These are phyloP conservation scores for Oedothorax gibbosus DNA, from an alignment of 1,140 invertebrate genomes.

Conservation along the genomic window DNA sequence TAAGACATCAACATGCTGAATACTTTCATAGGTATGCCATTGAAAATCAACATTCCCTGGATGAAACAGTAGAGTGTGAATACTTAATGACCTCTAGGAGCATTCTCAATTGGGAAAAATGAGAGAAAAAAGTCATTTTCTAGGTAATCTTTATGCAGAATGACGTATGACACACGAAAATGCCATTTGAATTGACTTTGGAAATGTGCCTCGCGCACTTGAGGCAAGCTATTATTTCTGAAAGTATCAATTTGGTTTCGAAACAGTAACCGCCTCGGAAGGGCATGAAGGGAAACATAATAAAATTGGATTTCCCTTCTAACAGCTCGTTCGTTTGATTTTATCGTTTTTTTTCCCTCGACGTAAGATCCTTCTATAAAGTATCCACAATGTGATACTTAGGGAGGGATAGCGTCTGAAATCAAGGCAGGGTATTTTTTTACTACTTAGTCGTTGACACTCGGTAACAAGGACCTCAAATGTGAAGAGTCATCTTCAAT, in stretches of 20 bases:
- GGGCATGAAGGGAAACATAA: constrained; percentile 26
- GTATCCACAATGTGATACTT: constrained; percentile 34
- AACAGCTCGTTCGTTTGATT: not conserved
- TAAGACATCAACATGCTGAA: too few relatives aligned
- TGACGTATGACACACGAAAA: not conserved
- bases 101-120: too few relatives aligned
- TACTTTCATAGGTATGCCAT: too few relatives aligned
- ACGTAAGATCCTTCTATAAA: constrained; percentile 44
- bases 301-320: constrained; percentile 20
- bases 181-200: constrained; percentile 33
- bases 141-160: constrained; percentile 5
- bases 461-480: too few relatives aligned
- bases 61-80: too few relatives aligned
- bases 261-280: constrained; percentile 23
- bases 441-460: not conserved
- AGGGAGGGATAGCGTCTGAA: not conserved
- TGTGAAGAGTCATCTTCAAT: too few relatives aligned
- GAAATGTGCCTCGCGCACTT: not conserved
- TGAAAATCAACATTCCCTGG: too few relatives aligned
- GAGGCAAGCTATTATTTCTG: constrained; percentile 23
- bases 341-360: not conserved
- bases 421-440: constrained; percentile 7
- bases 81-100: too few relatives aligned
- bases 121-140: not conserved
- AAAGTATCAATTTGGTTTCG: constrained; percentile 45